Conservation (phyloP, 1,140 invertebrate genomes). For the Pseudomyrmex dendroicus region DNA sequence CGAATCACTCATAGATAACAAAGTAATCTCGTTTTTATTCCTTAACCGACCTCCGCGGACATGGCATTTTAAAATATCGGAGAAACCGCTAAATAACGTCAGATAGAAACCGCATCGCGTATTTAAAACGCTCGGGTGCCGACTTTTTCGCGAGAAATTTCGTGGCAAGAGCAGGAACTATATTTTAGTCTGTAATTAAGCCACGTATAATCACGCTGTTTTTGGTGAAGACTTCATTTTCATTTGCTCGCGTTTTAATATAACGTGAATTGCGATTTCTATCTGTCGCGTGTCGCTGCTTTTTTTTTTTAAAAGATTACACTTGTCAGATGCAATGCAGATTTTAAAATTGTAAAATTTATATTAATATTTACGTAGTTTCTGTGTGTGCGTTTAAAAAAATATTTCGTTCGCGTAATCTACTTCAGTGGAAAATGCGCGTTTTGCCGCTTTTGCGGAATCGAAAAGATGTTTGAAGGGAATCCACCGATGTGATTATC, state of each 20-base stretch:
- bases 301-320: no score
- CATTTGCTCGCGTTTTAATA: no score
- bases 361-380: no score
- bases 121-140: background rate
- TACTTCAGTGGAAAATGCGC: slow-evolving; percentile 4
- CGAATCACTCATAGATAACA: background rate
- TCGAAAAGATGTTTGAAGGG: slow-evolving; percentile 50
- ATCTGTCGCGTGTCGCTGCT: no score
- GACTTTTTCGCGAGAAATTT: slow-evolving; percentile 18
- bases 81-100: background rate
- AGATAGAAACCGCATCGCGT: background rate
- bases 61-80: background rate
- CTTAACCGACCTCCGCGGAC: background rate
- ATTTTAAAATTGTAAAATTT: no score
- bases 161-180: background rate
- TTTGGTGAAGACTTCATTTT: no score
- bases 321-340: no score
- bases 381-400: no score
- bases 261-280: no score
- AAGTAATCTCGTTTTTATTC: slow-evolving; percentile 18
- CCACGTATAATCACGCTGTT: no score
- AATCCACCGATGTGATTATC: slow-evolving; percentile 30
- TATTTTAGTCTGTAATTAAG: slow-evolving; percentile 41
- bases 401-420: no score
- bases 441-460: background rate